Evolutionary conservation across 2,888 invertebrate genomes (phyloP).

Genomic region (Chironomus tentans): DNA sequence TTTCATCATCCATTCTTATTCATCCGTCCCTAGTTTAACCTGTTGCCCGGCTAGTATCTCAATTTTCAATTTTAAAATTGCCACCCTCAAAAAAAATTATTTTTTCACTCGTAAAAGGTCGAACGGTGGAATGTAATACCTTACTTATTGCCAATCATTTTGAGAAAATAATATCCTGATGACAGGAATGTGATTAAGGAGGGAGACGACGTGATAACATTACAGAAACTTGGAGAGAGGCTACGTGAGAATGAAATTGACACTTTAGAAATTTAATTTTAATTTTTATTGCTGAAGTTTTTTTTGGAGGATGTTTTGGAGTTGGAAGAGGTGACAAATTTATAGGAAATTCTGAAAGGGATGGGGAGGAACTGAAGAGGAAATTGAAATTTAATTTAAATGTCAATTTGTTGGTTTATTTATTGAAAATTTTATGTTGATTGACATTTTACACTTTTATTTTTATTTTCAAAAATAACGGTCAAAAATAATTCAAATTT

Average conservation of each 20-base stretch:
- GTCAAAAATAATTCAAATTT: too few species aligned
- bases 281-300: neutral
- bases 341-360: neutral
- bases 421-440: too few species aligned
- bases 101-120: neutral
- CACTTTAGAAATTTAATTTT: neutral
- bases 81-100: neutral
- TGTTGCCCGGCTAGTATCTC: constrained; percentile 8
- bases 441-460: too few species aligned
- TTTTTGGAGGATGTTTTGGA: neutral
- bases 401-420: too few species aligned
- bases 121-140: neutral
- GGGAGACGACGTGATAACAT: neutral
- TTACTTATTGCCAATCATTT: neutral
- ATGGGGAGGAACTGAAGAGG: neutral
- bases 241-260: neutral
- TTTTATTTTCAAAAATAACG: too few species aligned
- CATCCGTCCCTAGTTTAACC: neutral
- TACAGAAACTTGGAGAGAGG: too few species aligned
- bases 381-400: neutral
- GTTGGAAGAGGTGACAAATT: neutral
- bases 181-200: neutral
- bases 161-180: constrained; percentile 3
- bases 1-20: neutral
- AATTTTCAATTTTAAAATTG: constrained; percentile 1